Conservation (phyloP, 35 echinoderm and acorn worm genomes). For the Eucidaris tribuloides region DNA sequence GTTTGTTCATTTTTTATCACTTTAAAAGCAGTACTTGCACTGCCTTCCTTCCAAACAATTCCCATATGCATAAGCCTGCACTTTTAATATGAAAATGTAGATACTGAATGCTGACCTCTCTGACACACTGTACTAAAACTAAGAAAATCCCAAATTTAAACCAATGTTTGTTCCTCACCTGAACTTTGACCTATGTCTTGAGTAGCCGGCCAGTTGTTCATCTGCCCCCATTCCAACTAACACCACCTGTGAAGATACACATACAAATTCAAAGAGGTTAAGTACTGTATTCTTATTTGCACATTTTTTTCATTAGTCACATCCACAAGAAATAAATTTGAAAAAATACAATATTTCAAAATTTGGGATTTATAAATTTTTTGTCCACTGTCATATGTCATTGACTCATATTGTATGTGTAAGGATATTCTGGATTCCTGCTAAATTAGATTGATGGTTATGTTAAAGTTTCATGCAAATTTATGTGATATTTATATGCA, state of each 20-base stretch:
- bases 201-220: slow-evolving; percentile 98
- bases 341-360: too few relatives aligned
- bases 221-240: slow-evolving; percentile 93
- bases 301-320: background rate
- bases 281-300: background rate
- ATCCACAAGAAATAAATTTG: too few relatives aligned
- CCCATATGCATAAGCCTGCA: too few relatives aligned
- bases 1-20: too few relatives aligned
- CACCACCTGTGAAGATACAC: slow-evolving; percentile 53
- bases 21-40: too few relatives aligned
- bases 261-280: background rate
- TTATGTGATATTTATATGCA: background rate
- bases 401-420: too few relatives aligned
- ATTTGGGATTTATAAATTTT: too few relatives aligned
- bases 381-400: too few relatives aligned
- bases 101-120: too few relatives aligned
- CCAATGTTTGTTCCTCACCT: slow-evolving; percentile 54
- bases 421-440: too few relatives aligned
- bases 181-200: slow-evolving; percentile 90
- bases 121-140: background rate
- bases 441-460: background rate
- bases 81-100: too few relatives aligned
- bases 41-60: too few relatives aligned
- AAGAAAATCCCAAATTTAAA: background rate
- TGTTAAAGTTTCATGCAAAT: background rate